These are phyloP conservation scores for Garrulus glandarius DNA, from an alignment of 2,797 vertebrate species.

Conservation along the genomic window DNA sequence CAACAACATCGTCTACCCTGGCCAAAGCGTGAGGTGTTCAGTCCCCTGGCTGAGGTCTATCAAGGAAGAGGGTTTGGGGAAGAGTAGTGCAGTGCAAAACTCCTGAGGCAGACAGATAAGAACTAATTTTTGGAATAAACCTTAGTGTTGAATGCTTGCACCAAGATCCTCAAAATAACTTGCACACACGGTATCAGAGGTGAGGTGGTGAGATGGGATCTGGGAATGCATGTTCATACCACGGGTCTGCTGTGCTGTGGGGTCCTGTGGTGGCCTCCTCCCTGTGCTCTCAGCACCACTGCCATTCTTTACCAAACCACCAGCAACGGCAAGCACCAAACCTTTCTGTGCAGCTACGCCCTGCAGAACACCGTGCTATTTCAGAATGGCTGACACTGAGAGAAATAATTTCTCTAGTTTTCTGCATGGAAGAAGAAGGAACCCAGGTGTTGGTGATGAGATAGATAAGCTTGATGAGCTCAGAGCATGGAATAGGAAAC, in stretches of 20 bases:
- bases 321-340: neutral
- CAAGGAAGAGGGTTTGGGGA: neutral
- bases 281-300: neutral
- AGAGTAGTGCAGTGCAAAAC: neutral
- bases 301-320: neutral
- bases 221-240: fast-evolving
- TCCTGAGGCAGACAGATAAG: neutral
- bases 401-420: neutral
- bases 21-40: neutral
- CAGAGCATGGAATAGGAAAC: neutral
- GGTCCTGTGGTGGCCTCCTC: fast-evolving
- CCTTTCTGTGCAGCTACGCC: neutral
- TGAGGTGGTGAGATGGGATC: neutral
- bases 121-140: neutral
- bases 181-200: fast-evolving
- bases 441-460: neutral
- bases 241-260: fast-evolving
- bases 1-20: neutral
- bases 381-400: fast-evolving
- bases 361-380: neutral
- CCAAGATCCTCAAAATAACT: neutral
- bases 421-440: neutral
- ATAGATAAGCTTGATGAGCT: neutral
- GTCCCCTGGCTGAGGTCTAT: neutral
- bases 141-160: neutral